A percentile compares a stretch with the other conserved stretches of the same genome.
These are phyloP conservation scores for Knipowitschia caucasica DNA, from an alignment of 2,797 vertebrate species.

Conservation along the genomic window DNA sequence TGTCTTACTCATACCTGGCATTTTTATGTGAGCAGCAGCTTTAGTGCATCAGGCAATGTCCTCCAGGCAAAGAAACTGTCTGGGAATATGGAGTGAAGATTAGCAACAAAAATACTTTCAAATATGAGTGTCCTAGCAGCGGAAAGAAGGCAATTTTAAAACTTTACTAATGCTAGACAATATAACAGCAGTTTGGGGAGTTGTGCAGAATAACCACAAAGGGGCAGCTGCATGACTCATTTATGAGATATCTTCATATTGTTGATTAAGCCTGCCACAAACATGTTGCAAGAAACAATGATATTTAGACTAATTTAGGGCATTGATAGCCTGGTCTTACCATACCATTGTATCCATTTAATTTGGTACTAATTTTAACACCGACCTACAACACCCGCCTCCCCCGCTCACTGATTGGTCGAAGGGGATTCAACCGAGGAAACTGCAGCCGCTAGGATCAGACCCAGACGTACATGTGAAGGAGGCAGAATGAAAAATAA, in stretches of 20 bases:
- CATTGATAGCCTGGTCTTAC: no score
- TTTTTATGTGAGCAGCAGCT: slow-evolving; percentile 19
- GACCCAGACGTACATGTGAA: no score
- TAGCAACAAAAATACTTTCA: slow-evolving; percentile 15
- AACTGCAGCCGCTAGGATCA: no score
- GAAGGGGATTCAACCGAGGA: no score
- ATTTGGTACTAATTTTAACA: no score
- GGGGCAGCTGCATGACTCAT: background rate
- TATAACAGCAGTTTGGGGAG: slow-evolving; percentile 23
- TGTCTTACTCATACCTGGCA: slow-evolving; percentile 28
- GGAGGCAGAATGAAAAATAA: no score
- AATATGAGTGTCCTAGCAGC: slow-evolving; percentile 11
- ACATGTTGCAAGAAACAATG: no score
- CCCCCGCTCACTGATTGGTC: no score
- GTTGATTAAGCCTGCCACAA: no score
- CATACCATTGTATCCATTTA: no score
- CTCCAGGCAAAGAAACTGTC: slow-evolving; percentile 12
- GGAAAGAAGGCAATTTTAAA: slow-evolving; percentile 21
- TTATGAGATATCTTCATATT: background rate
- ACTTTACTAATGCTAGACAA: slow-evolving; percentile 31
- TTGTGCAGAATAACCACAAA: slow-evolving; percentile 23
- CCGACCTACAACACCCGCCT: no score
- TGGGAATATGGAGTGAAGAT: slow-evolving; percentile 22
- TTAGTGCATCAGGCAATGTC: slow-evolving; percentile 30
- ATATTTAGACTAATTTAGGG: no score